A percentile compares a stretch with the other conserved stretches of the same genome.
These are phyloP conservation scores for Ianthella basta DNA, from an alignment of 37 sponge, comb jelly and placozoan genomes.

Conservation along the genomic window DNA sequence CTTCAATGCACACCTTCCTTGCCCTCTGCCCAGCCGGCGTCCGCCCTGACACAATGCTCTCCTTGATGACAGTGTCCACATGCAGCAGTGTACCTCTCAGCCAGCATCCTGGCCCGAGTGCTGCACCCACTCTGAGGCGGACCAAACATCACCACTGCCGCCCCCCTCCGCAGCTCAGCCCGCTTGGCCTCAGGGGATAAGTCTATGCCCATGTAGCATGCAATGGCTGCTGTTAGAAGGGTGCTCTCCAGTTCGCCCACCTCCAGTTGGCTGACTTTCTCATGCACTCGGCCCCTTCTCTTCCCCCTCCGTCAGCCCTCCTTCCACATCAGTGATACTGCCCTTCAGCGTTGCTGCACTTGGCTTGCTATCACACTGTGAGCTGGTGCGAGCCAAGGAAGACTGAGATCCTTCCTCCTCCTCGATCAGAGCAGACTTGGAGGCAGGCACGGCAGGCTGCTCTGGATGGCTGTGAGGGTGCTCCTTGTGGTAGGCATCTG, in stretches of 20 bases:
- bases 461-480: not conserved
- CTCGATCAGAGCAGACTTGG: not conserved
- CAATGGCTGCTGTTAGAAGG: slow-evolving; percentile 86
- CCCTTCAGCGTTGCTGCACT: slow-evolving; percentile 15
- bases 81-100: slow-evolving; percentile 68
- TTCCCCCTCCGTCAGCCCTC: not conserved
- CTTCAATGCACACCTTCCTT: slow-evolving; percentile 70
- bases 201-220: slow-evolving; percentile 91
- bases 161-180: slow-evolving; percentile 74
- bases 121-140: slow-evolving; percentile 79
- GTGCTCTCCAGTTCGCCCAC: slow-evolving; percentile 70
- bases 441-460: not conserved
- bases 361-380: slow-evolving; percentile 26
- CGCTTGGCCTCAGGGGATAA: slow-evolving; percentile 73
- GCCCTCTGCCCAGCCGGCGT: slow-evolving; percentile 80
- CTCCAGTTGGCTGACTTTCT: slow-evolving; percentile 10
- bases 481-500: slow-evolving; percentile 62
- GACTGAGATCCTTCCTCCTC: slow-evolving; percentile 22
- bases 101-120: slow-evolving; percentile 73
- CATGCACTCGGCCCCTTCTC: not conserved
- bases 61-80: slow-evolving; percentile 79
- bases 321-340: not conserved
- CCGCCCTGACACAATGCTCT: slow-evolving; percentile 70
- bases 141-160: slow-evolving; percentile 82
- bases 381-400: slow-evolving; percentile 19